These are phyloP conservation scores for Lingula anatina DNA, from an alignment of 2,888 invertebrate genomes.

Conservation along the genomic window DNA sequence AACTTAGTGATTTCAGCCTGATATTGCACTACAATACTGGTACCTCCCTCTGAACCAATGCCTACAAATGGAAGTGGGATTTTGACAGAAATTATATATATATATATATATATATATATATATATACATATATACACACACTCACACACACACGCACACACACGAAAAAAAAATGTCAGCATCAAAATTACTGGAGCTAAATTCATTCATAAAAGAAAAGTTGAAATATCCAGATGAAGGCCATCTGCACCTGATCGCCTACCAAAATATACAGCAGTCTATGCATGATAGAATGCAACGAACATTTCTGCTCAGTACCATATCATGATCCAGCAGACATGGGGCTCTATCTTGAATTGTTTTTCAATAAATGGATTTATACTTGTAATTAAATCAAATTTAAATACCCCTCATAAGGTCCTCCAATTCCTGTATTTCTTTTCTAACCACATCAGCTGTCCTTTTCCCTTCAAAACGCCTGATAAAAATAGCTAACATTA, in stretches of 20 bases:
- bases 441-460: conserved; percentile 7
- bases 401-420: conserved; percentile 6
- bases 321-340: too few species aligned
- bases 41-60: conserved; percentile 22
- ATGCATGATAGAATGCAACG: too few species aligned
- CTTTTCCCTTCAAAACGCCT: background rate
- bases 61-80: conserved; percentile 18
- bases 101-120: too few species aligned
- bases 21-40: conserved; percentile 29
- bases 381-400: background rate
- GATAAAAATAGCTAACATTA: background rate
- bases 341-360: too few species aligned
- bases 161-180: too few species aligned
- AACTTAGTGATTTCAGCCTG: conserved; percentile 28
- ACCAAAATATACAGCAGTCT: too few species aligned
- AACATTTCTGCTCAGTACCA: too few species aligned
- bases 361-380: too few species aligned
- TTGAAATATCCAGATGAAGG: background rate
- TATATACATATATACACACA: too few species aligned
- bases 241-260: background rate
- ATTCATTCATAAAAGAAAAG: too few species aligned
- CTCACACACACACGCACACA: too few species aligned
- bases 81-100: background rate
- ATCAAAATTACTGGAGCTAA: too few species aligned
- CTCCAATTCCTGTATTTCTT: conserved; percentile 10